Base-by-base conservation (phyloP, 2,888 invertebrate genomes). In the Oeneis ivallda region DNA sequence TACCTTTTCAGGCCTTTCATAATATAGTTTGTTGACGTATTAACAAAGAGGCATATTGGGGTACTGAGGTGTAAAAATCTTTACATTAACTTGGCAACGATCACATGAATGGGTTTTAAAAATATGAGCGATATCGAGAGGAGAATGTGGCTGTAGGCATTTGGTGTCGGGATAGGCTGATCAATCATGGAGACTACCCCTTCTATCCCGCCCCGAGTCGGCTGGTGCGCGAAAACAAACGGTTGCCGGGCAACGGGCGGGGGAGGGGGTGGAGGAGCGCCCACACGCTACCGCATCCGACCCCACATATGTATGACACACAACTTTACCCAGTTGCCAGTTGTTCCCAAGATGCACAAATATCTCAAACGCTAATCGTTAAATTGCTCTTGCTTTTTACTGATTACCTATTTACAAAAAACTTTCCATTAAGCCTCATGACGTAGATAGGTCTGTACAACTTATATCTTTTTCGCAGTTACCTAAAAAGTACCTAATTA, bases 131-230 rank as follows among this genome's bases (percentile, higher is more conserved):
- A 80, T 78, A 77, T 75, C 74, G 71, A 73, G 74, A 74, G 75
- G 75, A 76, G 69, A 79, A 78, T 76, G 77, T 82, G 78, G 82
- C 82, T 79, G 85, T 87, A 89, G 88, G 87, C 85, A 89, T 86
- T 85, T 80, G 81, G 81, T 82, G 77, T 81, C 79, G 84, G 84
- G 86, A 89, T 88, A 90, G 92, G 91, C 87, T 90, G 92, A 92
- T 92, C 92, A 92, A 92, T 92, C 92, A 92, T 86, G 87, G 84
- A 83, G 83, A 85, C 88, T 87, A 90, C 90, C 92, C 91, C 89
- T 91, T 91, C 89, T 87, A 88, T 80, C 89, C 89, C 88, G 88
- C 89, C 91, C 87, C 79, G 81, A 78, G 82, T 77, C 78, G 84
- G 78, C 76, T 76, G 78, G 78, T 79, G 83, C 84, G 87, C 85